A percentile compares a stretch with the other conserved stretches of the same genome.
Evolutionary conservation across 1,140 invertebrate species (phyloP).

Genomic region (Apis cerana): DNA sequence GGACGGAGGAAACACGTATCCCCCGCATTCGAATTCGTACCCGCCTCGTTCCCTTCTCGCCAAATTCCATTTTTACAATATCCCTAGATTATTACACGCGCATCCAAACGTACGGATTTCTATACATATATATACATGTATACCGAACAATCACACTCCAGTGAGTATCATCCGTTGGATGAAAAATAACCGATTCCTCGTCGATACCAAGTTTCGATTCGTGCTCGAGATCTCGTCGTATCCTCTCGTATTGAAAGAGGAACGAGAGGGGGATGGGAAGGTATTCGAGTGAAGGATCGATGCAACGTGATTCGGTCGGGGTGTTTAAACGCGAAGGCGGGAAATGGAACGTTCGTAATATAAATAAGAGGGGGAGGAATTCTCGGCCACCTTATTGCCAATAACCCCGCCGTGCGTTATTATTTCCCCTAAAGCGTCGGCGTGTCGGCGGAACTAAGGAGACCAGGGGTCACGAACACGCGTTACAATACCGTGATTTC

Average conservation of each 20-base stretch:
- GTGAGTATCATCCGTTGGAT: too few species aligned
- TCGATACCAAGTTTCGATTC: too few species aligned
- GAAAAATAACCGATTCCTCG: too few species aligned
- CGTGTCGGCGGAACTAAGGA: neutral
- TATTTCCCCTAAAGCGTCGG: neutral
- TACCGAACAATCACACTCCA: too few species aligned
- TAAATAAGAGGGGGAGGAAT: slow-evolving; percentile 32
- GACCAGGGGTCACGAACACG: slow-evolving; percentile 31
- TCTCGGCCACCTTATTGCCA: slow-evolving; percentile 27
- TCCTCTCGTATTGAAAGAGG: too few species aligned
- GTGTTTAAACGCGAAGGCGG: neutral
- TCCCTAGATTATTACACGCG: too few species aligned
- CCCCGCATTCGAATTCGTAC: neutral
- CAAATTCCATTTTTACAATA: too few species aligned
- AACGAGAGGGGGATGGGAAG: too few species aligned
- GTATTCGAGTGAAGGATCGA: neutral
- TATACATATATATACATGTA: too few species aligned
- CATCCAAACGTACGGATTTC: too few species aligned
- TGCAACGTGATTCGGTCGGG: neutral
- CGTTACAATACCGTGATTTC: slow-evolving; percentile 52
- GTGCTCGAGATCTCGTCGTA: too few species aligned
- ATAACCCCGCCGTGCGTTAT: slow-evolving; percentile 15
- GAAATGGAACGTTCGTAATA: slow-evolving; percentile 12
- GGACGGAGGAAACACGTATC: neutral
- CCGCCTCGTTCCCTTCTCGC: neutral